Evolutionary conservation across 37 sponge, comb jelly and placozoan species (phyloP).

Genomic region (Tethya wilhelma): DNA sequence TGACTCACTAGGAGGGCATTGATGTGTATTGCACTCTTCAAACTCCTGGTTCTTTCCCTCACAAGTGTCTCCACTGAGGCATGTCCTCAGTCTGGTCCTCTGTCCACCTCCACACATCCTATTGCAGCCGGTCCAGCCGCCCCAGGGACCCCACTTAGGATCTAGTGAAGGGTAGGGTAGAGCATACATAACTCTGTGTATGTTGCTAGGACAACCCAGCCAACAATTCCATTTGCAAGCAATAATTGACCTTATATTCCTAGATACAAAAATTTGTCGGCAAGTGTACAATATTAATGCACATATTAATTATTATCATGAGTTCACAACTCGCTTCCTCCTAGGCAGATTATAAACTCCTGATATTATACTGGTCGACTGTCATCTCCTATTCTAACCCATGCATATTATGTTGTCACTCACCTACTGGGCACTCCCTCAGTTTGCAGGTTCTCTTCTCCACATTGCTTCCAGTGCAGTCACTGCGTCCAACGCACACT

Average conservation of each 20-base stretch:
- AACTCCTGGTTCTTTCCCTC: conserved; percentile 10
- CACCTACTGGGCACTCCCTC: conserved; percentile 6
- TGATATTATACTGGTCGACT: too few species aligned
- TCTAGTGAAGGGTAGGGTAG: background rate
- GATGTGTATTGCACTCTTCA: conserved; percentile 14
- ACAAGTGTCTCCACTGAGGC: conserved; percentile 16
- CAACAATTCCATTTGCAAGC: too few species aligned
- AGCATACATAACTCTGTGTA: too few species aligned
- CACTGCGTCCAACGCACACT: conserved; percentile 5
- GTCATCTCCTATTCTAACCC: too few species aligned
- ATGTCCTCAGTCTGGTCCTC: conserved; percentile 16
- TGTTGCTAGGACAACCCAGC: too few species aligned
- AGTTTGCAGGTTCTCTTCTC: conserved; percentile 24
- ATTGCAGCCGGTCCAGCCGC: conserved; percentile 46
- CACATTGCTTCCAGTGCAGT: conserved; percentile 1
- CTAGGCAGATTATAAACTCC: too few species aligned
- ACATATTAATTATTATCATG: too few species aligned
- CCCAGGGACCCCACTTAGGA: conserved; percentile 38
- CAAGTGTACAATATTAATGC: too few species aligned
- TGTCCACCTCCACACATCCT: conserved; percentile 44
- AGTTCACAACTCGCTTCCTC: too few species aligned
- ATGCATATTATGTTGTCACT: background rate
- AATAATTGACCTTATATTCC: too few species aligned
- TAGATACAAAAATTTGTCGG: too few species aligned
- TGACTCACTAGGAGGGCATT: conserved; percentile 21